Evolutionary conservation across 2,888 invertebrate genomes (phyloP), one percentile per base, ranked within the genome.

Genomic region (Gasteruption jaculator): DNA sequence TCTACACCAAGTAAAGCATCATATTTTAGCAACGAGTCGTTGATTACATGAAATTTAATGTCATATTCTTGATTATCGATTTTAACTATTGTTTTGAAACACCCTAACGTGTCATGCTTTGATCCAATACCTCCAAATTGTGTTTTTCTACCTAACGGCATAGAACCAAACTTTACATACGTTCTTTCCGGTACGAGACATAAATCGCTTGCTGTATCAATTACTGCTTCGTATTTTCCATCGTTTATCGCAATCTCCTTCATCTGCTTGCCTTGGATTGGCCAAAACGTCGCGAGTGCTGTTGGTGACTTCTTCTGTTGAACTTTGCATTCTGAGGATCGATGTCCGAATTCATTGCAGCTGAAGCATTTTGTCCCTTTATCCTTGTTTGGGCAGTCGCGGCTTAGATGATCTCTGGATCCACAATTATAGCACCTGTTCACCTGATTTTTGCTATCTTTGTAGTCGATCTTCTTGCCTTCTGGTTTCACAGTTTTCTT

Each of bases 271-370:
- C 11, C 4, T 3, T 2, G 1, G 8, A 11, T 2, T n/a, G 24
- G 2, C n/a, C 24, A 24, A 12, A 20, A n/a, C n/a, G n/a, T n/a
- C n/a, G n/a, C n/a, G n/a, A n/a, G n/a, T n/a, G n/a, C n/a, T n/a
- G n/a, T n/a, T n/a, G n/a, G n/a, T n/a, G n/a, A n/a, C n/a, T n/a
- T n/a, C n/a, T n/a, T n/a, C n/a, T n/a, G n/a, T n/a, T n/a, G 20
- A n/a, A n/a, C n/a, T n/a, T n/a, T n/a, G 18, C 48, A 53, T 8
- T 38, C 43, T 5, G 37, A 2, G 1, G 53, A 37, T 10, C 50
- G 46, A 21, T 53, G 50, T 7, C 51, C 50, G 19, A 41, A 45
- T 11, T 41, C 36, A 7, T 38, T 29, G 32, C 46, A 53, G n/a
- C 12, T 27, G 15, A 48, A 50, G 40, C 49, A 49, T 27, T 48